These are phyloP conservation scores for Sinonovacula constricta DNA, from an alignment of 1,140 invertebrate genomes.

Conservation along the genomic window DNA sequence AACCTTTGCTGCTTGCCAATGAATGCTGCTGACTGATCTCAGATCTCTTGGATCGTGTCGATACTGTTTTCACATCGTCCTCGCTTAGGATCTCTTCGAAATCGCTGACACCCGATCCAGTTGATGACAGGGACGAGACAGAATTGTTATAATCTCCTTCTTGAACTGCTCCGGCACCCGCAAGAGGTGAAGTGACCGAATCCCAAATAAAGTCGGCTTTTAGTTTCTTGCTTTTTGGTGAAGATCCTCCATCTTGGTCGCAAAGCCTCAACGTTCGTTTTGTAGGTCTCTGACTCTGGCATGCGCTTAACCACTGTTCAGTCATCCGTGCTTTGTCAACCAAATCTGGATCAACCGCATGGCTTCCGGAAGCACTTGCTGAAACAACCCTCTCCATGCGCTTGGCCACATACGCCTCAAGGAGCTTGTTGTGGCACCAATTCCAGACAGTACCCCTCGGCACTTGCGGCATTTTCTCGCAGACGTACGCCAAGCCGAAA, in stretches of 20 bases:
- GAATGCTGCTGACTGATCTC: conserved; percentile 2
- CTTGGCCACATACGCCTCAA: conserved; percentile 8
- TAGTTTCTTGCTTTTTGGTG: too few relatives aligned
- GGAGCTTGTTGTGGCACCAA: conserved; percentile 41
- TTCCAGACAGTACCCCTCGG: conserved; percentile 43
- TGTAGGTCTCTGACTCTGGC: not conserved
- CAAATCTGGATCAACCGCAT: not conserved
- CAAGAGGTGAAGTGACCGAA: too few relatives aligned
- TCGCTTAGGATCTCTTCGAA: conserved; percentile 42
- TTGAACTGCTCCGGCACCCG: too few relatives aligned
- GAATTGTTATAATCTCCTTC: too few relatives aligned
- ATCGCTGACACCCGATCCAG: too few relatives aligned
- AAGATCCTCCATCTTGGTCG: too few relatives aligned
- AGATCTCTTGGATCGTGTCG: conserved; percentile 23
- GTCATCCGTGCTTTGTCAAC: conserved; percentile 36
- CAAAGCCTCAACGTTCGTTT: too few relatives aligned
- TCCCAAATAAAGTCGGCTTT: too few relatives aligned
- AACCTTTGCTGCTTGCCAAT: not conserved
- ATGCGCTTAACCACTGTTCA: conserved; percentile 33
- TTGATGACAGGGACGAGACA: too few relatives aligned
- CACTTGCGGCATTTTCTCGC: conserved; percentile 44
- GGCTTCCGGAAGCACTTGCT: too few relatives aligned
- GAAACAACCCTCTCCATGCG: too few relatives aligned
- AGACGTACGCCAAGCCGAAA: conserved; percentile 46
- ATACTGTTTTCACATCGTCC: conserved; percentile 12